Conservation (phyloP, 2,888 invertebrate species). For the Panopea generosa region DNA sequence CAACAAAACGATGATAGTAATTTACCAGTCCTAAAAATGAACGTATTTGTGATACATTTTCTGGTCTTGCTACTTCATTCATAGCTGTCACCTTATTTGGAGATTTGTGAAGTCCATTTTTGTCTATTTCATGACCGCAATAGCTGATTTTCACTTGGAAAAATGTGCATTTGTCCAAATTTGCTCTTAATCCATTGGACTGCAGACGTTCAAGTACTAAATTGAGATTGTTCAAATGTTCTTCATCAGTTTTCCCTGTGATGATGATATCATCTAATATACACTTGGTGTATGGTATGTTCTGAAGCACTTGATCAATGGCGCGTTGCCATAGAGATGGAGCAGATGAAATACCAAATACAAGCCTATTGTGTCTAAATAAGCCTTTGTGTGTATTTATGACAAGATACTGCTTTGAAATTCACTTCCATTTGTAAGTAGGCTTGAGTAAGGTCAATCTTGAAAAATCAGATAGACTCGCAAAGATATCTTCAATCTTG, state of each 20-base stretch:
- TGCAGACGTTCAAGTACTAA: constrained; percentile 31
- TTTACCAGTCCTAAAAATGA: constrained; percentile 45
- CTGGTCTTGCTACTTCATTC: constrained; percentile 32
- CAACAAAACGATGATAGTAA: constrained; percentile 40
- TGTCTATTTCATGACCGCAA: constrained; percentile 46
- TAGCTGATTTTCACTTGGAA: constrained; percentile 37
- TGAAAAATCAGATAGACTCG: constrained; percentile 56
- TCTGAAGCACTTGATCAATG: constrained; percentile 69
- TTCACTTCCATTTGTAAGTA: constrained; percentile 63
- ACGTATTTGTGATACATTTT: constrained; percentile 31
- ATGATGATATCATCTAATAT: constrained; percentile 49
- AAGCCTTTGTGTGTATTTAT: constrained; percentile 69
- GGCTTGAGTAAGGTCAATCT: constrained; percentile 70
- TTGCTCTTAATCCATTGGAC: constrained; percentile 30
- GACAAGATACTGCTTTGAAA: constrained; percentile 36
- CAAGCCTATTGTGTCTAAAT: constrained; percentile 64
- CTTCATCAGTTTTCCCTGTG: constrained; percentile 25
- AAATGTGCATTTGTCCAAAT: constrained; percentile 47
- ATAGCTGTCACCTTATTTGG: constrained; percentile 32
- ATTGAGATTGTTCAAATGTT: constrained; percentile 32
- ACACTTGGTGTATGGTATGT: constrained; percentile 46
- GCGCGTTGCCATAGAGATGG: constrained; percentile 64
- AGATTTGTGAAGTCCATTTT: constrained; percentile 41
- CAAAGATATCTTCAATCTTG: constrained; percentile 71
- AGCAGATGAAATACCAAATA: constrained; percentile 64